Percentiles rank a stretch among this genome's conserved stretches.
These are phyloP conservation scores for Mandrillus leucophaeus DNA, from an alignment of 2,113 vertebrate genomes.

Conservation along the genomic window DNA sequence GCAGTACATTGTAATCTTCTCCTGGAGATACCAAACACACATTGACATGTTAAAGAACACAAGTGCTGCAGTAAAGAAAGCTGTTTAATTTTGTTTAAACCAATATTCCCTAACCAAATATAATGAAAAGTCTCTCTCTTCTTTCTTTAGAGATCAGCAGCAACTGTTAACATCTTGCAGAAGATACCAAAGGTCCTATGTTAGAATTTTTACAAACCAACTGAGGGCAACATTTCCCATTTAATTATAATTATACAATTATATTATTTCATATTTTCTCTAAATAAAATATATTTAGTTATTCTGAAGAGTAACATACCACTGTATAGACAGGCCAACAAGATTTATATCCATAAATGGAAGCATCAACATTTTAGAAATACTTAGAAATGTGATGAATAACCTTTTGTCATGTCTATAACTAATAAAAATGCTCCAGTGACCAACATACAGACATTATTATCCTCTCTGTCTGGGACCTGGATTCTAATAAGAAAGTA, in stretches of 20 bases:
- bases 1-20: not conserved
- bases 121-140: not conserved
- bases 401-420: not conserved
- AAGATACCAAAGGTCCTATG: not conserved
- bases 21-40: not conserved
- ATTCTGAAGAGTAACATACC: not conserved
- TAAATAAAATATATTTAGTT: not conserved
- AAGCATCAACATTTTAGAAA: conserved; percentile 11
- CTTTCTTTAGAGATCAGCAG: not conserved
- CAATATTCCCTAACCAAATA: not conserved
- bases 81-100: not conserved
- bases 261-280: not conserved
- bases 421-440: not conserved
- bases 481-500: not conserved
- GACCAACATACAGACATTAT: not conserved
- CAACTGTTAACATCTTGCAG: not conserved
- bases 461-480: not conserved
- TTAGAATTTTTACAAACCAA: conserved; percentile 21
- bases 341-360: not conserved
- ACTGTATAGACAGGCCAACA: not conserved
- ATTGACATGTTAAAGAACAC: not conserved
- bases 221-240: not conserved
- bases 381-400: not conserved
- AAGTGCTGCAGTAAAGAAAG: not conserved
- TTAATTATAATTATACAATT: not conserved